These are phyloP conservation scores for Mythimna lalbum DNA, from an alignment of 2,888 invertebrate species.

Conservation along the genomic window DNA sequence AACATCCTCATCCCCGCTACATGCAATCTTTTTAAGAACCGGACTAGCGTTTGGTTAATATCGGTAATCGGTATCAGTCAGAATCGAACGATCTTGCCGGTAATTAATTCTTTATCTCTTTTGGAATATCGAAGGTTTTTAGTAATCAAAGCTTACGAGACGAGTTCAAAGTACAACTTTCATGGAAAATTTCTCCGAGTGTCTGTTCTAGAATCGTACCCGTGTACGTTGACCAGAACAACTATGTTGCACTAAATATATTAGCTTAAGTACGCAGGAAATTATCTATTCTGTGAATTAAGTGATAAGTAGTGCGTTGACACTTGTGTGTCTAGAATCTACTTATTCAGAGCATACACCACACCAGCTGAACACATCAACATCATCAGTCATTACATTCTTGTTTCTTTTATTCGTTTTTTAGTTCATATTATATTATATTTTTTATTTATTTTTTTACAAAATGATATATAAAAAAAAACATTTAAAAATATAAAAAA, in stretches of 20 bases:
- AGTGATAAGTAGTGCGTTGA: slow-evolving; percentile 17
- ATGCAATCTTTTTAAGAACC: too few species aligned
- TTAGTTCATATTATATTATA: too few species aligned
- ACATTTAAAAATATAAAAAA: too few species aligned
- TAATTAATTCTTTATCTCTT: background rate
- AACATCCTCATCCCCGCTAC: too few species aligned
- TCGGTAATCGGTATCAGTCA: too few species aligned
- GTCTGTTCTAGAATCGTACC: background rate
- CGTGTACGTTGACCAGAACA: background rate
- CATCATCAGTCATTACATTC: background rate
- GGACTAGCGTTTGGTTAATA: too few species aligned
- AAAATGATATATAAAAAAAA: too few species aligned
- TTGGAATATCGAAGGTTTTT: too few species aligned
- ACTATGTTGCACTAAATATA: background rate
- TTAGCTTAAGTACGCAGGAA: background rate
- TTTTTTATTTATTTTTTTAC: too few species aligned
- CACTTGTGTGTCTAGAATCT: background rate
- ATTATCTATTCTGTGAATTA: background rate
- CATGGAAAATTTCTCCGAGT: background rate
- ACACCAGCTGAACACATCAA: background rate
- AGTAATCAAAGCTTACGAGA: background rate
- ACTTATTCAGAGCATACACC: too few species aligned
- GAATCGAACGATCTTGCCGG: too few species aligned
- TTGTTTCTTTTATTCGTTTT: too few species aligned
- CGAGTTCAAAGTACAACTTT: background rate